Evolutionary conservation across 2,888 invertebrate genomes (phyloP), one percentile per base, ranked within the genome.

Genomic region (Drosophila eohydei): DNA sequence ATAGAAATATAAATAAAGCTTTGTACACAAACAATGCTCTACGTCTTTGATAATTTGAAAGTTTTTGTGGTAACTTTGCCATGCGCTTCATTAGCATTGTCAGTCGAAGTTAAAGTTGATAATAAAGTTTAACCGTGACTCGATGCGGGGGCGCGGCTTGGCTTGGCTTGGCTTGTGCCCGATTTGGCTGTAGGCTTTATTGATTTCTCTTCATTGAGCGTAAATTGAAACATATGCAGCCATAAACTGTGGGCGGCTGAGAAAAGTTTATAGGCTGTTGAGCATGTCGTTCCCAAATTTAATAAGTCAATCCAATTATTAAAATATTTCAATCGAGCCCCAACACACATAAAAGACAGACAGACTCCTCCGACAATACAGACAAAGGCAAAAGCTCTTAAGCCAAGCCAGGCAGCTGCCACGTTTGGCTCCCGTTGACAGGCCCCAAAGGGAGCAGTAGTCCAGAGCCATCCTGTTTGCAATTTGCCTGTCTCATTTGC

Each of bases 81-180:
- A 57, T 75, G 43, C 50, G 65, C 67, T 83, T 90, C 83, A 83
- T 83, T 83, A 90, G 90, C 83, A 73, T 89, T 88, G 76, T 88
- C 79, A 76, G 69, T 52, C 71, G 77, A 89, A 89, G 83, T 76
- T 88, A 73, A 89, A 89, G 86, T 79, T 89, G 88, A 75, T 88
- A 71, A 78, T 67, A 78, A 86, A 75, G 67, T 85, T 88, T 26
- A 61, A 28, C 57, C 48, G 21, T 61, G 56, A 54, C 40, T 66
- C 59, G 46, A 32, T 55, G 65, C 28, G 71, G 16, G 50, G 66
- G 70, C 51, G 68, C 63, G 62, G 48, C 55, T 16, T n/a, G 16
- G 51, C 36, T 3, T 5, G 50, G n/a, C 41, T 48, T 52, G 34
- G 48, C 38, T 51, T 46, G 28, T 36, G 59, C 48, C 57, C 32